Percentiles rank a stretch among this genome's conserved stretches.
Evolutionary conservation across 2,888 invertebrate genomes (phyloP).

Genomic region (Stramonita haemastoma): DNA sequence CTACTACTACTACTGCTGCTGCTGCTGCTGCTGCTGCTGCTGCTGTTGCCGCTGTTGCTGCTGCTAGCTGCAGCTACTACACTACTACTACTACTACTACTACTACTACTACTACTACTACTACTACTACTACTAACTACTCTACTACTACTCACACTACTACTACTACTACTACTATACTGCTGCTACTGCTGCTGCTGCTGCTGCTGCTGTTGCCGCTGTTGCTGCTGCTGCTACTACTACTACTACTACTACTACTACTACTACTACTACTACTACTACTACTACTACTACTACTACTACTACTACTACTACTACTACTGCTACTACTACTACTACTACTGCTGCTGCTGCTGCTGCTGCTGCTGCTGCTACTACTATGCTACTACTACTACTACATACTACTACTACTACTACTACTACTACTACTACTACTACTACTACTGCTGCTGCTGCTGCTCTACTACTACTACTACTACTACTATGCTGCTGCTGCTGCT

Average conservation of each 20-base stretch:
- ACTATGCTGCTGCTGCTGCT: too few species aligned
- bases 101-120: neutral
- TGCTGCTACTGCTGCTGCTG: neutral
- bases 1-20: too few species aligned
- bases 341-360: too few species aligned
- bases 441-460: too few species aligned
- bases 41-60: too few species aligned
- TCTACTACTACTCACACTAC: neutral
- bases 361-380: too few species aligned
- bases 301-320: neutral
- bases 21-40: too few species aligned
- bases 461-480: too few species aligned
- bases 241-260: neutral
- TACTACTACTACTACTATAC: neutral
- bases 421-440: too few species aligned
- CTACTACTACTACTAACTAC: neutral
- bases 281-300: slow-evolving; percentile 6
- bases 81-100: neutral
- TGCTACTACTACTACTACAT: too few species aligned
- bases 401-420: too few species aligned
- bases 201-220: neutral
- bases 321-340: neutral
- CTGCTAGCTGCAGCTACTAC: too few species aligned
- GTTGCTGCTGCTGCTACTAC: neutral
- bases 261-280: neutral